These are phyloP conservation scores for Cuniculus paca DNA, from an alignment of 2,797 vertebrate genomes.

Conservation along the genomic window DNA sequence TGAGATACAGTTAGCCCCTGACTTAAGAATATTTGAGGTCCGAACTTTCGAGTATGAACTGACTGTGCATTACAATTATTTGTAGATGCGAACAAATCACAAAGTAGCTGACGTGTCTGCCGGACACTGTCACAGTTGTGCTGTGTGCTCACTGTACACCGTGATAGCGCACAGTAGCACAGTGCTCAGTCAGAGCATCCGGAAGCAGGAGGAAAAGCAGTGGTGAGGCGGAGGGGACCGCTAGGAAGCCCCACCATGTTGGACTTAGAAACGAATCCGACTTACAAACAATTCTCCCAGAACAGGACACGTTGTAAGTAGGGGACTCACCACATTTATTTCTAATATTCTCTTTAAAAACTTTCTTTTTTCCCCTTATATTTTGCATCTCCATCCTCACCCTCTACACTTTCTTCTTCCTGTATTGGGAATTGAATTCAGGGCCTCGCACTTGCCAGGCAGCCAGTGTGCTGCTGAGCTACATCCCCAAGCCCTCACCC, in stretches of 20 bases:
- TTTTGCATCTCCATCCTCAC: too few species aligned
- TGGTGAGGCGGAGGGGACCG: neutral
- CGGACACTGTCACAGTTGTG: neutral
- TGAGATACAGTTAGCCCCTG: neutral
- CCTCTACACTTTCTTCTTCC: neutral
- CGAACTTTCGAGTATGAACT: neutral
- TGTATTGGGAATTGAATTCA: neutral
- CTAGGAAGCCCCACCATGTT: neutral
- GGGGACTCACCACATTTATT: too few species aligned
- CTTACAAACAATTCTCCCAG: neutral
- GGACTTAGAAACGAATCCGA: neutral
- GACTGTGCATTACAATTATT: neutral
- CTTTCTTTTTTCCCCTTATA: neutral
- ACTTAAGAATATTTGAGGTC: neutral
- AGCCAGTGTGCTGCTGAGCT: neutral
- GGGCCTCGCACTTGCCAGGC: neutral
- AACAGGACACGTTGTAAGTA: neutral
- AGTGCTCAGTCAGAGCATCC: neutral
- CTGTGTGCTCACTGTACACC: neutral
- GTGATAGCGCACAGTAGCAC: neutral
- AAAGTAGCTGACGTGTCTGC: neutral
- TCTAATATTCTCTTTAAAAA: neutral
- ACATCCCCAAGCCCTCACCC: neutral
- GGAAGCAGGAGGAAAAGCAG: neutral
- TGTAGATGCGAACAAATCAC: neutral